A percentile compares a stretch with the other conserved stretches of the same genome.
phyloP scores from a whole-genome alignment of 37 sponge, comb jelly and placozoan species.

The Lycopodina hypogea region DNA sequence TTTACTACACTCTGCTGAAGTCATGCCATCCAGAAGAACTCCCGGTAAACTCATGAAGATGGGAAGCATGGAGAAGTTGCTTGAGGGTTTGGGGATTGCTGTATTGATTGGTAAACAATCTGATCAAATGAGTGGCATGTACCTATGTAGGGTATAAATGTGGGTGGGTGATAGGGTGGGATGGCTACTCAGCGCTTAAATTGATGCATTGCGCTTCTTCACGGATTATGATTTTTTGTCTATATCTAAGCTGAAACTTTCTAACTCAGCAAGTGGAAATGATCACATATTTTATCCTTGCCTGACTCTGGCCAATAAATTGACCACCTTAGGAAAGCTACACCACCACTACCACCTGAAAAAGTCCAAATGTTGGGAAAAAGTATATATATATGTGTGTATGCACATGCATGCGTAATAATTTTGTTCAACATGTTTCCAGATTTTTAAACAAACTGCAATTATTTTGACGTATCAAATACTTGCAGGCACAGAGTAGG shows the following conservation, averaged over 20 bases:
- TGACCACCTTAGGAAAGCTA: background rate
- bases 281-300: background rate
- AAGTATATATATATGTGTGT: slow-evolving; percentile 17
- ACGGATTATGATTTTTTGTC: background rate
- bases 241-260: background rate
- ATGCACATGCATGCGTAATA: background rate
- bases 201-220: background rate
- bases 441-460: too few relatives aligned
- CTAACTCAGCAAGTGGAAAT: background rate
- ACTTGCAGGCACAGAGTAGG: too few relatives aligned
- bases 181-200: background rate
- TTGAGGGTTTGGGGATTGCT: slow-evolving; percentile 62
- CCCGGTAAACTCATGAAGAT: slow-evolving; percentile 54
- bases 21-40: slow-evolving; percentile 58
- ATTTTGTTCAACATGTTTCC: too few relatives aligned
- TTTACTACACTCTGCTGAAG: slow-evolving; percentile 51
- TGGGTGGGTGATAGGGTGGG: background rate
- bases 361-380: slow-evolving; percentile 7
- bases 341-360: background rate
- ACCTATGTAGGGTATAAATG: background rate
- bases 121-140: background rate
- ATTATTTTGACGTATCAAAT: too few relatives aligned
- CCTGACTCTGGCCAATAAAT: background rate
- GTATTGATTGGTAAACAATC: slow-evolving; percentile 28
- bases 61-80: slow-evolving; percentile 38